phyloP scores from a whole-genome alignment of 2,888 invertebrate genomes.

The Apamea anceps region DNA sequence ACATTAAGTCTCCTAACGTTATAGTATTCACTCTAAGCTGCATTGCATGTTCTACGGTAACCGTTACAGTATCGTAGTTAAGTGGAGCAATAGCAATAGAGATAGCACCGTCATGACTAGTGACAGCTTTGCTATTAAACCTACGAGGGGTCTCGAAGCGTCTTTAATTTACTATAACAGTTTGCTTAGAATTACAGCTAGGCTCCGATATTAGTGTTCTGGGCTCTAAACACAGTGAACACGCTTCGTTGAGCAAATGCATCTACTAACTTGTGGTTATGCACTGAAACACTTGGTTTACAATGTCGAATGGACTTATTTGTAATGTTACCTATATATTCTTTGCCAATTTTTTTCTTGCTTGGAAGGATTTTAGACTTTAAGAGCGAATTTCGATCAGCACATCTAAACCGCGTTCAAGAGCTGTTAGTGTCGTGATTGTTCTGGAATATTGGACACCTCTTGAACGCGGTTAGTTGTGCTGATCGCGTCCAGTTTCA shows the following conservation, averaged over 20 bases:
- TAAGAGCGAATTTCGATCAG: too few relatives aligned
- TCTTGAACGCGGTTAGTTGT: too few relatives aligned
- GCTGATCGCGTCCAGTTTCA: too few relatives aligned
- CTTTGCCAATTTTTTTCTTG: background rate
- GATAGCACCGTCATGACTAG: conserved; percentile 42
- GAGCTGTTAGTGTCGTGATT: too few relatives aligned
- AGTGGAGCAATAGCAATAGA: conserved; percentile 32
- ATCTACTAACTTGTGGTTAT: conserved; percentile 31
- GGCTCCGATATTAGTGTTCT: conserved; percentile 25
- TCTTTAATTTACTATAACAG: conserved; percentile 43
- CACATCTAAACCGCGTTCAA: too few relatives aligned
- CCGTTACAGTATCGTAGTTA: conserved; percentile 25
- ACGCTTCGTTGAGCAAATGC: conserved; percentile 24
- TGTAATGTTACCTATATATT: background rate
- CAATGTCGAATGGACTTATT: conserved; percentile 12
- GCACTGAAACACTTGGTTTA: conserved; percentile 1
- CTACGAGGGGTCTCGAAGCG: conserved; percentile 26
- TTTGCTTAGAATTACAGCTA: conserved; percentile 36
- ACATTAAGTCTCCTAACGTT: conserved; percentile 28
- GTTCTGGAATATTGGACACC: too few relatives aligned
- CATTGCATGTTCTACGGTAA: conserved; percentile 42
- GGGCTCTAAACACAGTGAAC: conserved; percentile 16
- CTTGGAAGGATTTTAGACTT: too few relatives aligned
- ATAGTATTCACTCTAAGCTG: conserved; percentile 13
- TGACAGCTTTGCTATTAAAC: conserved; percentile 48